These are phyloP conservation scores for Lytechinus variegatus DNA, from an alignment of 35 echinoderm and acorn worm genomes.

Conservation along the genomic window DNA sequence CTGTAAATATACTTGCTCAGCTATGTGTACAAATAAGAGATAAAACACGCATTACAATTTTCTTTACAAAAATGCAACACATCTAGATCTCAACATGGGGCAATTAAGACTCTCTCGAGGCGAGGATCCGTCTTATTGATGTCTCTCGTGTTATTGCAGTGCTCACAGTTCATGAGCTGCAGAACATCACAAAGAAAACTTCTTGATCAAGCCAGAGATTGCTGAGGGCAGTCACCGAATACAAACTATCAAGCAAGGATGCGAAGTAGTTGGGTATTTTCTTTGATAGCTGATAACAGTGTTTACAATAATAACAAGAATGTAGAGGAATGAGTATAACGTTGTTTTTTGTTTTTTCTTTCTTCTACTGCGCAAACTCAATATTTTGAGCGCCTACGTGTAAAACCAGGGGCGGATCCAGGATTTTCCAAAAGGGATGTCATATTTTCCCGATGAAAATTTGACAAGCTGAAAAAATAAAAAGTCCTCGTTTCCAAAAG, in stretches of 20 bases:
- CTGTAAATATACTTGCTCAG: neutral
- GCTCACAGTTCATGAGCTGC: neutral
- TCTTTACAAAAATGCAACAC: neutral
- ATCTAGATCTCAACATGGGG: neutral
- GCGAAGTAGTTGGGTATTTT: neutral
- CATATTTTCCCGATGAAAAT: no score
- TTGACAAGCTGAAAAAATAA: no score
- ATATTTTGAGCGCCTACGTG: neutral
- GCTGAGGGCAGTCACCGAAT: neutral
- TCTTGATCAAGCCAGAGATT: neutral
- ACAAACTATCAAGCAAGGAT: neutral
- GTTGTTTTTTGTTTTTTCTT: no score
- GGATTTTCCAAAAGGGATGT: no score
- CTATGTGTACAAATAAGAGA: neutral
- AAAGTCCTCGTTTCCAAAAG: no score
- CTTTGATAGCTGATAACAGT: neutral
- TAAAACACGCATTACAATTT: neutral
- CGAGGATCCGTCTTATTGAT: neutral
- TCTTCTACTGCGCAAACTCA: neutral
- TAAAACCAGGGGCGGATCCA: no score
- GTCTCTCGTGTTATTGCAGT: neutral
- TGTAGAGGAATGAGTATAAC: neutral
- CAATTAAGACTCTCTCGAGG: neutral
- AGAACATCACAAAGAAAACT: neutral
- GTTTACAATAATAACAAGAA: neutral